phyloP scores from a whole-genome alignment of 2,797 vertebrate genomes.

The Xiphorhynchus erythropygius region DNA sequence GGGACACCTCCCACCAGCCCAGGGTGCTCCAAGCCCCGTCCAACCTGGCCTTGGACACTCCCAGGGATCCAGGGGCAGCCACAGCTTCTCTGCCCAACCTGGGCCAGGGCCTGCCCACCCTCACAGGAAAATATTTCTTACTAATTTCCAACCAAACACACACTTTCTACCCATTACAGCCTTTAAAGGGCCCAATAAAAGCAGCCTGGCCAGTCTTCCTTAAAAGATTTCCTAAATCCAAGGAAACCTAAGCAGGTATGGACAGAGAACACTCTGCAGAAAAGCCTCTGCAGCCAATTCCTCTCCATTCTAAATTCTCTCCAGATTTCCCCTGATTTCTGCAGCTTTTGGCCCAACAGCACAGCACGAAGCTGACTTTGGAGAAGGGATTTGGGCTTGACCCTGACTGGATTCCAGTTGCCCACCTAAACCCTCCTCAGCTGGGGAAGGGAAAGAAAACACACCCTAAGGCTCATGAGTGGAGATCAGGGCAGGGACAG shows the following conservation, averaged over 20 bases:
- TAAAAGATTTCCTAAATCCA: not conserved
- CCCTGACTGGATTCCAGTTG: not conserved
- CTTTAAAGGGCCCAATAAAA: not conserved
- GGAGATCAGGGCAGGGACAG: not conserved
- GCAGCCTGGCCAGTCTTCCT: not conserved
- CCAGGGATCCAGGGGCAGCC: not conserved
- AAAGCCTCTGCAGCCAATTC: not conserved
- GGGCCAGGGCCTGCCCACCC: not conserved
- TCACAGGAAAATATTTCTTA: not conserved
- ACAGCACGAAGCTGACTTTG: not conserved
- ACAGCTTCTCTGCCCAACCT: not conserved
- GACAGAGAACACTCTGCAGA: not conserved
- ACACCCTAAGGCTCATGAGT: not conserved
- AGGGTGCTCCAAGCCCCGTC: rapidly evolving
- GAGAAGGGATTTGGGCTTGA: not conserved
- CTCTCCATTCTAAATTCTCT: not conserved
- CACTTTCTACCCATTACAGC: not conserved
- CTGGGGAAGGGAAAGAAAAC: not conserved
- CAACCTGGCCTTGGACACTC: not conserved
- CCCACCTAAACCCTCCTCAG: not conserved
- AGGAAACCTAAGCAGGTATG: not conserved
- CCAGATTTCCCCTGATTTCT: not conserved
- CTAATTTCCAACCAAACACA: not conserved
- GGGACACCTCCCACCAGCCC: not conserved
- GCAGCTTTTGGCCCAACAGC: not conserved